Base-by-base conservation (phyloP, 2,888 invertebrate species). In the Nomada fucata region DNA sequence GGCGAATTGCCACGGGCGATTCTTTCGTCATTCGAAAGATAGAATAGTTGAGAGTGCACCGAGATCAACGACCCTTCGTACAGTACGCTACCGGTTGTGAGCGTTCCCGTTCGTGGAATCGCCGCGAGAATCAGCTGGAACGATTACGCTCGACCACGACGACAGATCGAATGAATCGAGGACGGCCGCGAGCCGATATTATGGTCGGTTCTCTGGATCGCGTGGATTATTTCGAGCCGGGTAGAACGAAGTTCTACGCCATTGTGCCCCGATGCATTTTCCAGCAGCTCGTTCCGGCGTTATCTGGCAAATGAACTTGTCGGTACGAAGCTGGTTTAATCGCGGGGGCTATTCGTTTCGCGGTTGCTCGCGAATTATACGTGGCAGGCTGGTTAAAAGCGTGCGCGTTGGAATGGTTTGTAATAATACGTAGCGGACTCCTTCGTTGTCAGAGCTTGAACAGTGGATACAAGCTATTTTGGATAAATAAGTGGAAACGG, bases 1-100 rank as follows among this genome's bases (percentile, higher is more conserved):
- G 47, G 9, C 13, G 57, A 10, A 29, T n/a, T 44, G 50, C 72
- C 57, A 68, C 20, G 26, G 67, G 77, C 77, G 60, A 77, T 77
- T 65, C 77, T 77, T 72, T 61, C 61, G 50, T 59, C 20, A 13
- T 52, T 50, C 47, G n/a, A 20, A 70, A 23, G 70, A 15, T n/a
- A 50, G 47, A 74, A 50, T 42, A 50, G 73, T 55, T 57, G 69
- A 74, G 63, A 65, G 78, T 65, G 26, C 42, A 42, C 29, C 23
- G 67, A 47, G 82, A 68, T 79, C 79, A 82, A 82, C 79, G 79
- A 79, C 82, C 82, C 26, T 59, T n/a, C 23, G 26, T 26, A 15
- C 29, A 23, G 42, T 44, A 47, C 65, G 55, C 57, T 72, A 67
- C 50, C 71, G 42, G 55, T 18, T 53, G 42, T 11, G 15, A 15